Conservation (phyloP, 2,888 invertebrate species). For the Strigamia maritima region DNA sequence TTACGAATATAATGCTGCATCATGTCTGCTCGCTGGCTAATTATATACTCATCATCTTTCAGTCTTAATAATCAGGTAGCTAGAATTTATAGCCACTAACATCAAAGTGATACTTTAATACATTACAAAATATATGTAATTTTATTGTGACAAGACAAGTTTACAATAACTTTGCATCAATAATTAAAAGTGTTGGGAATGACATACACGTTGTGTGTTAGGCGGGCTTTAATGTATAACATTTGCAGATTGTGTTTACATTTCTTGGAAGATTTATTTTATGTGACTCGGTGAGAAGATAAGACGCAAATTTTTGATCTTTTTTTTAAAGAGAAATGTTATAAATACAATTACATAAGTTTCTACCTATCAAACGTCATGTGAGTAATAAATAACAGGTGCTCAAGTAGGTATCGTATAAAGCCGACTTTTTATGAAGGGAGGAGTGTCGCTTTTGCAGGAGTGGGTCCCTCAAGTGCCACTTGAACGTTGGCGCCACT, state of each 20-base stretch:
- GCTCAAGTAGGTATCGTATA: not conserved
- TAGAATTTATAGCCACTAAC: not conserved
- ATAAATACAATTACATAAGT: not conserved
- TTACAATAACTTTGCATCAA: too few species aligned
- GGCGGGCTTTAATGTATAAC: too few species aligned
- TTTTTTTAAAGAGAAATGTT: not conserved
- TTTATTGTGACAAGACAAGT: too few species aligned
- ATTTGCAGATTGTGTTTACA: too few species aligned
- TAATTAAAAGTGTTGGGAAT: too few species aligned
- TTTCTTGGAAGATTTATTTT: too few species aligned
- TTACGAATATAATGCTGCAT: not conserved
- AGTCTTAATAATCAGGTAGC: not conserved
- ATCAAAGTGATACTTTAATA: too few species aligned
- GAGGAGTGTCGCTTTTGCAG: conserved; percentile 4
- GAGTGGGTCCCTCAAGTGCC: conserved; percentile 4
- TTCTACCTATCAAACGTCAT: not conserved
- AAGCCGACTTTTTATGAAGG: not conserved
- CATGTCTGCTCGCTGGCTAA: not conserved
- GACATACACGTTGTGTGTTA: too few species aligned
- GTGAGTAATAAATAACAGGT: not conserved
- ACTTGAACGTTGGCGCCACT: conserved; percentile 4
- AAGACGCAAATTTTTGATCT: not conserved
- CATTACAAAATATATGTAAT: too few species aligned
- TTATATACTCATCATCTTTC: not conserved
- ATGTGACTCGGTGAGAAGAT: too few species aligned